A percentile compares a stretch with the other conserved stretches of the same genome.
Evolutionary conservation across 2,113 vertebrate species (phyloP).

Genomic region (Oostethus manadensis): DNA sequence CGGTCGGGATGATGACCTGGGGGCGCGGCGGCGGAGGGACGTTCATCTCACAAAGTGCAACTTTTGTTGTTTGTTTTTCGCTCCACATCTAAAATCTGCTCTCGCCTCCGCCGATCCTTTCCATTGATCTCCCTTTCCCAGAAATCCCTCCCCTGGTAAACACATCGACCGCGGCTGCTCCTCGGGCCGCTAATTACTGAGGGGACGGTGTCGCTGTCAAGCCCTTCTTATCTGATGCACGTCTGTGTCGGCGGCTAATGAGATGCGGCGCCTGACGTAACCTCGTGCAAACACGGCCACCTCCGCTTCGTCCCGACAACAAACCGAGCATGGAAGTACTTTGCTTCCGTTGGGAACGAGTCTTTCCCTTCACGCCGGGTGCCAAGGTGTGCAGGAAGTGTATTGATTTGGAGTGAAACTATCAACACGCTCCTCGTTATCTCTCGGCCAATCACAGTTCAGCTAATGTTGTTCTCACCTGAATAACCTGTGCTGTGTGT

Average conservation of each 20-base stretch:
- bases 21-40: no score
- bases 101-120: slow-evolving; percentile 20
- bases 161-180: slow-evolving; percentile 63
- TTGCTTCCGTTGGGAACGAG: no score
- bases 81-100: slow-evolving; percentile 23
- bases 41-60: neutral
- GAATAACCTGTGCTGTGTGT: no score
- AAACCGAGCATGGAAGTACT: no score
- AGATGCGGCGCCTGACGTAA: slow-evolving; percentile 4
- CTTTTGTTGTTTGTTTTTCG: slow-evolving; percentile 1
- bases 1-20: no score
- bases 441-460: no score
- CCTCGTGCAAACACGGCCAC: neutral
- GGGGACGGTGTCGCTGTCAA: slow-evolving; percentile 61
- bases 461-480: no score
- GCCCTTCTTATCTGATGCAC: slow-evolving; percentile 55
- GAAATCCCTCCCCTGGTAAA: slow-evolving; percentile 54
- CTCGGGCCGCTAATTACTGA: slow-evolving; percentile 66
- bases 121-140: slow-evolving; percentile 52
- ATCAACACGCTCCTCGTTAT: no score
- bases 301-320: neutral
- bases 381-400: no score
- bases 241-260: slow-evolving; percentile 45
- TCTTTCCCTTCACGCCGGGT: no score
- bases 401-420: no score